Conservation (phyloP, 2,888 invertebrate species). For the Ormyrus labotus region DNA sequence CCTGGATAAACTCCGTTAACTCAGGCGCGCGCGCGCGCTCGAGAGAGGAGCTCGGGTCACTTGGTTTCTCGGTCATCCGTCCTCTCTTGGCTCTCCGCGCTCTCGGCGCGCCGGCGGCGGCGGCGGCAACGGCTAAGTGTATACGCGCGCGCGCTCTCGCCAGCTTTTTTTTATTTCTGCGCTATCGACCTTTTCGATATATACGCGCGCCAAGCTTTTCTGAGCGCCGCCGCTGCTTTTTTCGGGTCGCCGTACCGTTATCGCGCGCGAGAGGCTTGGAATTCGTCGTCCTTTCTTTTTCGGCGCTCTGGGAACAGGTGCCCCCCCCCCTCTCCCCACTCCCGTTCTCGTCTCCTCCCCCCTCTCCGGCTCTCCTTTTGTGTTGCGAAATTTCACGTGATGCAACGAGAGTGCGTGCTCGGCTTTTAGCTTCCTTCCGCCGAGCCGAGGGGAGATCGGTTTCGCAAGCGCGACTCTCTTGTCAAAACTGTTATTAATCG, state of each 20-base stretch:
- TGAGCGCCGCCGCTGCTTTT: constrained; percentile 6
- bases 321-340: background rate
- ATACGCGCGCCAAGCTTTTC: no score
- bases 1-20: constrained; percentile 70
- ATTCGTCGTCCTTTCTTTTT: constrained; percentile 38
- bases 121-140: background rate
- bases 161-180: constrained; percentile 1
- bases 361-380: background rate
- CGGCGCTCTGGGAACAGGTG: background rate
- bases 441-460: no score
- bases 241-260: constrained; percentile 56
- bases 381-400: no score
- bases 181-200: constrained; percentile 23
- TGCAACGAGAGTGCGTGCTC: no score
- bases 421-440: no score
- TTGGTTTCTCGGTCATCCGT: constrained; percentile 72
- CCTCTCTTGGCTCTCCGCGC: constrained; percentile 33
- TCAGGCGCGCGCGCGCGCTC: constrained; percentile 51
- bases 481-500: no score
- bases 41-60: constrained; percentile 66
- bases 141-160: background rate
- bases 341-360: background rate
- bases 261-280: constrained; percentile 22
- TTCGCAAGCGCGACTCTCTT: no score
- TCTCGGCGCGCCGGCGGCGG: background rate